Evolutionary conservation across 1,140 invertebrate species (phyloP), one percentile per base, ranked within the genome.

Genomic region (Monomorium pharaonis): DNA sequence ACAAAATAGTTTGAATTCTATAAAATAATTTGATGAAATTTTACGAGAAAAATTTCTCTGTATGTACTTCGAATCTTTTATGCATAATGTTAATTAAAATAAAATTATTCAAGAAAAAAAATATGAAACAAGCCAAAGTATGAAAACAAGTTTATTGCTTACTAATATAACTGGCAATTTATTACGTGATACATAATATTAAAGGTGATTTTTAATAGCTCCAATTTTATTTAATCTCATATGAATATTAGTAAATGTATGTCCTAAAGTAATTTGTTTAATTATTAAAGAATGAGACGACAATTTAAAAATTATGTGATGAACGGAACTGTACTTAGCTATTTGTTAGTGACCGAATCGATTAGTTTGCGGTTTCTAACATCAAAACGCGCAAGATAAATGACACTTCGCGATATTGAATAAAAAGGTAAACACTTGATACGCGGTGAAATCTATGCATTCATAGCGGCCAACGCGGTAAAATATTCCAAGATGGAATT

Each of bases 361-460:
- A 60, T 72, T 18, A 42, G 27, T 72, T 80, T 44, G 47, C 10
- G 30, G 14, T 30, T 62, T 76, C 76, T 37, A 54, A 12, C 65
- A n/a, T 54, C 33, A 51, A 58, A 24, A 58, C n/a, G 78, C 37
- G 6, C 21, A 47, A 72, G 67, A 83, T 72, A 72, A 72, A 74
- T 72, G 67, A 81, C 33, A 58, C 37, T 72, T 72, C 2, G 24
- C 67, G 51, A 74, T 47, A 27, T 83, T 72, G 49, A 58, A 72
- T 83, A 81, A 70, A 56, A 81, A 56, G 24, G 37, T 81, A 83
- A 83, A 60, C 51, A 72, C n/a, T 51, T 30, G 49, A 54, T 69
- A 62, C 78, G 78, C 78, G 24, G 37, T 44, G 37, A 83, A 83
- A 83, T 30, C 51, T 72, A 74, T 81, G 65, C 37, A 81, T 58